phyloP scores from a whole-genome alignment of 2,888 invertebrate species.

The Ectemnius continuus region DNA sequence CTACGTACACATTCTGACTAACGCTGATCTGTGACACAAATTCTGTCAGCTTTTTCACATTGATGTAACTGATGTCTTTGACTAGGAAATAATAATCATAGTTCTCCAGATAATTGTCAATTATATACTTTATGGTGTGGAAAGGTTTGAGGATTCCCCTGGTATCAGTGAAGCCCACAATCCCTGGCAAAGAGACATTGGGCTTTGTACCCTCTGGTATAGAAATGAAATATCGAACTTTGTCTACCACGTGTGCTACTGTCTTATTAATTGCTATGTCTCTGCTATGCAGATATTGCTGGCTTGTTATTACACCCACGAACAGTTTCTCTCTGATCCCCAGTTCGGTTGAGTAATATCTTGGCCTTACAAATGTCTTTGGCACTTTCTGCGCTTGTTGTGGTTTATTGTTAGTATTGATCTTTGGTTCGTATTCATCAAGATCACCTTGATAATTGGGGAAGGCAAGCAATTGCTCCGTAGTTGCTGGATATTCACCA shows the following conservation, averaged over 20 bases:
- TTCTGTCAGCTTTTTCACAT: constrained; percentile 86
- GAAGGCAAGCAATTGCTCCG: constrained; percentile 51
- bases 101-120: constrained; percentile 92
- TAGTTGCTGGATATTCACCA: constrained; percentile 64
- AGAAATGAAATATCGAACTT: constrained; percentile 88
- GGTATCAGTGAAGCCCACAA: constrained; percentile 93
- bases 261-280: constrained; percentile 94
- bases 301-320: constrained; percentile 90
- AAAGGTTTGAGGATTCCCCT: constrained; percentile 88
- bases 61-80: constrained; percentile 91
- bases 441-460: constrained; percentile 57
- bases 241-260: constrained; percentile 89
- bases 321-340: constrained; percentile 94
- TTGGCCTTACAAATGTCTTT: constrained; percentile 87
- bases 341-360: constrained; percentile 96
- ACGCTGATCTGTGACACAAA: constrained; percentile 89
- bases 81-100: constrained; percentile 96
- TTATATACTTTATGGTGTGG: constrained; percentile 92
- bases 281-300: constrained; percentile 85
- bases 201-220: constrained; percentile 79
- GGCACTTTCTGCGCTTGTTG: constrained; percentile 78
- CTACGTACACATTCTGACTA: constrained; percentile 91
- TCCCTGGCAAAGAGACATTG: constrained; percentile 82
- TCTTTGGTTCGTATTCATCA: constrained; percentile 78
- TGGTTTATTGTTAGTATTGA: constrained; percentile 78